A percentile compares a stretch with the other conserved stretches of the same genome.
Evolutionary conservation across 2,888 invertebrate genomes (phyloP).

Genomic region (Petrolisthes cinctipes): DNA sequence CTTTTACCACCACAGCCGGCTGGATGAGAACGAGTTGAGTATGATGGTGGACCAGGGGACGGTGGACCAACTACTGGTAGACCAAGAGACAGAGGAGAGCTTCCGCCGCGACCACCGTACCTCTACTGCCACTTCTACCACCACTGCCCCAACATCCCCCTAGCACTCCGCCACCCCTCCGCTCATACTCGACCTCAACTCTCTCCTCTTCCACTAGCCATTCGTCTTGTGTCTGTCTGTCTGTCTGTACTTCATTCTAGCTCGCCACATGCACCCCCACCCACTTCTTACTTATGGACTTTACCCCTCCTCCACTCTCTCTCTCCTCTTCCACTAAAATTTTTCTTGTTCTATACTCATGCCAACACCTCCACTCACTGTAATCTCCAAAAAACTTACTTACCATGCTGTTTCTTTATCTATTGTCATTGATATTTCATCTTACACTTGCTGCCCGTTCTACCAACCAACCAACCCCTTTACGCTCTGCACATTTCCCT

Average conservation of each 20-base stretch:
- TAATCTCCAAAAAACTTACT: no score
- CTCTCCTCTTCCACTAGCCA: conserved; percentile 17
- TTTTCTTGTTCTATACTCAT: no score
- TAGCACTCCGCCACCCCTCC: not conserved
- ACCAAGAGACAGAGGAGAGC: conserved; percentile 61
- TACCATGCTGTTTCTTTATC: no score
- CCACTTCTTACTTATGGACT: no score
- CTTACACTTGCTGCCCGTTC: no score
- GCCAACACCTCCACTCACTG: no score
- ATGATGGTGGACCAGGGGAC: conserved; percentile 55
- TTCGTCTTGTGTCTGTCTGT: not conserved
- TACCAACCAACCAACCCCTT: no score
- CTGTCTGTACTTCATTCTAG: not conserved
- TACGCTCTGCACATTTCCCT: no score
- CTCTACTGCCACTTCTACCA: conserved; percentile 44
- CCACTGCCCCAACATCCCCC: conserved; percentile 1
- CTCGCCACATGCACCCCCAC: no score
- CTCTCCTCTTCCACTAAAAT: no score
- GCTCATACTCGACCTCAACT: conserved; percentile 45
- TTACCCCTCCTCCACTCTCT: no score
- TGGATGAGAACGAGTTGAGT: conserved; percentile 56
- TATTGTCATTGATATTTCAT: no score
- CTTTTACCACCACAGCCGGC: conserved; percentile 28
- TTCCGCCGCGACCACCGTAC: conserved; percentile 60
- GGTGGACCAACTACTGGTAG: conserved; percentile 59